Base-by-base conservation (phyloP, 2,888 invertebrate species). In the Eristalinus aeneus region DNA sequence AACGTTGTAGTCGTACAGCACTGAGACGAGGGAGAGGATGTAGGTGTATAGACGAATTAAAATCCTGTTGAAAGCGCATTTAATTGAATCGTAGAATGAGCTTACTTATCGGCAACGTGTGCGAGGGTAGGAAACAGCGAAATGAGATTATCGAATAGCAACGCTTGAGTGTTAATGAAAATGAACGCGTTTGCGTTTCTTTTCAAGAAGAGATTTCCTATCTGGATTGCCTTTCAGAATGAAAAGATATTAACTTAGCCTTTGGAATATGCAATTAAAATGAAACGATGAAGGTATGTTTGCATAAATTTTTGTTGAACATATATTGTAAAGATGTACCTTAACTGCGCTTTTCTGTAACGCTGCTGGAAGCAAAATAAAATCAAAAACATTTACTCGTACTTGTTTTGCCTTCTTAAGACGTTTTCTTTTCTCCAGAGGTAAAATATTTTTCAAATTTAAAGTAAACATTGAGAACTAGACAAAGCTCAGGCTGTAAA, bases 101-200 rank as follows among this genome's bases (percentile, higher is more conserved):
- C 56, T 65, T 72, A 11, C 27, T 23, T 54, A 54, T 60, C 53
- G 39, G 39, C 46, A 6, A 75, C 22, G 31, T 68, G 36, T 36
- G 64, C 11, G 63, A 20, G 31, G 34, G 72, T 46, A 65, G 78
- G 2, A 5, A 46, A 23, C 53, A 61, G 61, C 39, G 31, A 65
- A 78, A 78, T 60, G 60, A 58, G 78, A 78, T 72, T 78, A 72
- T 53, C 58, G 58, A 65, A 65, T 53, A 72, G 31, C 77, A 64
- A 31, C 46, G 60, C 23, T 60, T 11, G 20, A 39, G 34, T 67
- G 72, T 46, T 72, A 72, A 72, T 78, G 78, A 72, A 78, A 78
- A 78, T 78, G 0, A 72, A 34, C 65, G 34, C 71, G 32, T 60
- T 78, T 56, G 64, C 71, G 46, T 65, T 78, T 56, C 39, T 27